phyloP scores from a whole-genome alignment of 2,888 invertebrate genomes.

The Shargacucullia verbasci region DNA sequence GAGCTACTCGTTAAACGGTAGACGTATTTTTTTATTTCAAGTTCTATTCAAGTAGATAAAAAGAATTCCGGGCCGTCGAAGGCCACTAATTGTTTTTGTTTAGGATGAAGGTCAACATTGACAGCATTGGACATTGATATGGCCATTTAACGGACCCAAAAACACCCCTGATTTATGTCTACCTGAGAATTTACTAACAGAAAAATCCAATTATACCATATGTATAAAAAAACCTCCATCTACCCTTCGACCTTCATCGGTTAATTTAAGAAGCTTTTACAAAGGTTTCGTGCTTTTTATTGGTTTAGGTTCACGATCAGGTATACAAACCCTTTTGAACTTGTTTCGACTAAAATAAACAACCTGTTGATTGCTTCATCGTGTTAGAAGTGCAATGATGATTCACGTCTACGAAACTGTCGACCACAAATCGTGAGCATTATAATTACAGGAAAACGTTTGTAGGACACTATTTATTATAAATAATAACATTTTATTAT shows the following conservation, averaged over 20 bases:
- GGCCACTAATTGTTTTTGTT: too few species aligned
- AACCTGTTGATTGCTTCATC: conserved; percentile 29
- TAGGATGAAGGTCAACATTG: neutral
- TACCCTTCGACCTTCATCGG: neutral
- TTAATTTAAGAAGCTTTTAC: conserved; percentile 17
- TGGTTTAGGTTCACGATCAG: conserved; percentile 2
- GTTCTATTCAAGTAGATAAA: too few species aligned
- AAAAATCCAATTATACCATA: conserved; percentile 8
- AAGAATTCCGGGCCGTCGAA: too few species aligned
- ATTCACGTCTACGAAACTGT: too few species aligned
- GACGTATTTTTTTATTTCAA: too few species aligned
- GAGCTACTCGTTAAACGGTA: too few species aligned
- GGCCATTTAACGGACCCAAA: neutral
- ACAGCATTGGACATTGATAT: neutral
- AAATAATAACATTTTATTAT: too few species aligned
- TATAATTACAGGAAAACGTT: too few species aligned
- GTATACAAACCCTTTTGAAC: conserved; percentile 4
- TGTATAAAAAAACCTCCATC: conserved; percentile 16
- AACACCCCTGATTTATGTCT: conserved; percentile 1
- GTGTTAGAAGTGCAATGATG: neutral
- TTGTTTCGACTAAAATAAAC: conserved; percentile 10
- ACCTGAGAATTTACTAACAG: neutral
- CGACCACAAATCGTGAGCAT: too few species aligned
- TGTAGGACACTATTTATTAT: too few species aligned
- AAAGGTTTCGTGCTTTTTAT: conserved; percentile 19